phyloP scores from a whole-genome alignment of 2,888 invertebrate species.

The Parthenolecanium corni region DNA sequence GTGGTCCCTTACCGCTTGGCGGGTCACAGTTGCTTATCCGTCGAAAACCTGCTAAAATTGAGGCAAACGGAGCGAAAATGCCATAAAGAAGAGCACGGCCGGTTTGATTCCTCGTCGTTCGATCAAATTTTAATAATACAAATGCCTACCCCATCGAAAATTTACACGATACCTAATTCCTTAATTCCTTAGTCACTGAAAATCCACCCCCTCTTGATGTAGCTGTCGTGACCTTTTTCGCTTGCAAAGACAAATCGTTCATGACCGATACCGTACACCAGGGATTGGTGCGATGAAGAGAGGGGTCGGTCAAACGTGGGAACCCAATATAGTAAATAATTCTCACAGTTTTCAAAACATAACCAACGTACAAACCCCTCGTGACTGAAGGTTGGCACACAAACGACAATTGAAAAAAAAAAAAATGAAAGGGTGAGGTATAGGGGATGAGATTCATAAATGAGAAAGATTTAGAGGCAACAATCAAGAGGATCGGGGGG shows the following conservation, averaged over 20 bases:
- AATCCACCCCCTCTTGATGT: not conserved
- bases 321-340: conserved; percentile 25
- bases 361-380: conserved; percentile 9
- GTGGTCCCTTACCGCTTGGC: no score
- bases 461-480: not conserved
- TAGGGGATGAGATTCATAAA: not conserved
- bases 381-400: not conserved
- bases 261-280: not conserved
- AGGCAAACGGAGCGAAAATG: no score
- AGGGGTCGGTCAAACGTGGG: conserved; percentile 25
- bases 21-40: no score
- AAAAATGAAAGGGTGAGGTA: not conserved
- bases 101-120: no score
- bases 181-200: no score
- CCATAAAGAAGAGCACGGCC: no score
- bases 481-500: not conserved
- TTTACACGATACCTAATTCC: no score
- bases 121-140: no score
- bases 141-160: no score
- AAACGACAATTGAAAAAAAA: not conserved
- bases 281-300: not conserved
- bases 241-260: conserved; percentile 7
- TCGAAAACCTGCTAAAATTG: no score
- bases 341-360: conserved; percentile 28
- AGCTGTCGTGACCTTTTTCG: not conserved